Conservation (phyloP, 2,888 invertebrate species). For the Nasonia oneida region DNA sequence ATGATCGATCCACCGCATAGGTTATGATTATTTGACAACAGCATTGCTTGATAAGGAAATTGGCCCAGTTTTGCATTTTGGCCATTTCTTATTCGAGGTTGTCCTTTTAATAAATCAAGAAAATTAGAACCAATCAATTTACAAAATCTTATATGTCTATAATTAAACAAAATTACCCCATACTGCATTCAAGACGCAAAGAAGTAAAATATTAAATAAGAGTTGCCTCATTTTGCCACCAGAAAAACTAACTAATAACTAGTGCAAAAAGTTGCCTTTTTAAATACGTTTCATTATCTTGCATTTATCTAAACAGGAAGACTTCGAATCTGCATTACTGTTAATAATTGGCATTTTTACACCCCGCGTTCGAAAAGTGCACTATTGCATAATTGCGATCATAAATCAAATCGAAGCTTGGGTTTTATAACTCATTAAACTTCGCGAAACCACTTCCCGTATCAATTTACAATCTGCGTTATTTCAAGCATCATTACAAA, state of each 20-base stretch:
- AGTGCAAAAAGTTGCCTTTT: not conserved
- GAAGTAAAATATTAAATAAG: not conserved
- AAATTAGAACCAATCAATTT: no score
- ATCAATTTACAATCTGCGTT: no score
- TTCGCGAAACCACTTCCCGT: no score
- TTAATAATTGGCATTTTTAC: not conserved
- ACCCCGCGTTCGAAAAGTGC: no score
- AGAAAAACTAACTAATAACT: no score
- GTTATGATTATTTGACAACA: not conserved
- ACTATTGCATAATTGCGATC: no score
- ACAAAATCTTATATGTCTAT: no score
- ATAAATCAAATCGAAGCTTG: no score
- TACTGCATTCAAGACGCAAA: not conserved
- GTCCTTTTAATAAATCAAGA: no score
- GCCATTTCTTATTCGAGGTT: not conserved
- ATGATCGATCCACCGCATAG: not conserved
- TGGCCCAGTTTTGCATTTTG: not conserved
- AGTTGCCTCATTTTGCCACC: not conserved
- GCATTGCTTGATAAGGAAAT: slow-evolving; percentile 1
- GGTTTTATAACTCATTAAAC: no score
- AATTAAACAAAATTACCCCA: not conserved
- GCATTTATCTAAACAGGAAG: not conserved
- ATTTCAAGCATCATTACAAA: no score
- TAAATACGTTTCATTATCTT: not conserved
- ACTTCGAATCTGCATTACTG: not conserved